Evolutionary conservation across 2,888 invertebrate species (phyloP).

Genomic region (Exephanes ischioxanthus): DNA sequence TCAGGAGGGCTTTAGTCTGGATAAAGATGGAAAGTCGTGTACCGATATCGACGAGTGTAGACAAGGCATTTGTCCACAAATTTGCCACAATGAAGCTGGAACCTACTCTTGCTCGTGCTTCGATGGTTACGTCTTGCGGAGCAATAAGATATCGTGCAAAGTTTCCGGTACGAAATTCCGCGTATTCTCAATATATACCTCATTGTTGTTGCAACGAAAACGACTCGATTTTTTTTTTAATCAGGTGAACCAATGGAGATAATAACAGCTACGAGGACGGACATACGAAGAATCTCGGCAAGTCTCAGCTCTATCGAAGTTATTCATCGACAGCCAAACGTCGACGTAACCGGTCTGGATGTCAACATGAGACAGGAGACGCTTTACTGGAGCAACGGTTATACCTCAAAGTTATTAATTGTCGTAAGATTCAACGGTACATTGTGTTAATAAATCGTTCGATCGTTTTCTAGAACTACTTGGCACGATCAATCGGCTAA

Average conservation of each 20-base stretch:
- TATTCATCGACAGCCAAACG: slow-evolving; percentile 72
- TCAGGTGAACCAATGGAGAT: slow-evolving; percentile 81
- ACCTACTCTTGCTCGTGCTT: slow-evolving; percentile 88
- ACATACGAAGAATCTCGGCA: slow-evolving; percentile 79
- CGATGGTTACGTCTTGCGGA: slow-evolving; percentile 87
- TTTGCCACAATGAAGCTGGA: slow-evolving; percentile 87
- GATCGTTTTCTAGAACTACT: slow-evolving; percentile 71
- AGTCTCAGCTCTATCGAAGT: slow-evolving; percentile 75
- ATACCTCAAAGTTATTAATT: slow-evolving; percentile 26
- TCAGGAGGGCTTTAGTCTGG: slow-evolving; percentile 86
- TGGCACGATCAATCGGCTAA: slow-evolving; percentile 77
- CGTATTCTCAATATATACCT: no score
- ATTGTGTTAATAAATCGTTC: not conserved
- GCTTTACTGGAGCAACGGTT: slow-evolving; percentile 86
- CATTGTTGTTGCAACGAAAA: not conserved
- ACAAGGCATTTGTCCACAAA: slow-evolving; percentile 88
- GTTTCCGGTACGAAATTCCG: slow-evolving; percentile 84
- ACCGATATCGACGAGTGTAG: slow-evolving; percentile 91
- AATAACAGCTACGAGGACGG: slow-evolving; percentile 77
- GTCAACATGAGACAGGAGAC: slow-evolving; percentile 84
- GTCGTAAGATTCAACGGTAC: no score
- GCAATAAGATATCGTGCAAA: slow-evolving; percentile 89
- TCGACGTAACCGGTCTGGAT: slow-evolving; percentile 86
- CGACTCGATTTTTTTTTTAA: not conserved
- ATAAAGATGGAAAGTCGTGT: slow-evolving; percentile 87